Conservation (phyloP, 2,113 vertebrate genomes). For the Corvus cornix region DNA sequence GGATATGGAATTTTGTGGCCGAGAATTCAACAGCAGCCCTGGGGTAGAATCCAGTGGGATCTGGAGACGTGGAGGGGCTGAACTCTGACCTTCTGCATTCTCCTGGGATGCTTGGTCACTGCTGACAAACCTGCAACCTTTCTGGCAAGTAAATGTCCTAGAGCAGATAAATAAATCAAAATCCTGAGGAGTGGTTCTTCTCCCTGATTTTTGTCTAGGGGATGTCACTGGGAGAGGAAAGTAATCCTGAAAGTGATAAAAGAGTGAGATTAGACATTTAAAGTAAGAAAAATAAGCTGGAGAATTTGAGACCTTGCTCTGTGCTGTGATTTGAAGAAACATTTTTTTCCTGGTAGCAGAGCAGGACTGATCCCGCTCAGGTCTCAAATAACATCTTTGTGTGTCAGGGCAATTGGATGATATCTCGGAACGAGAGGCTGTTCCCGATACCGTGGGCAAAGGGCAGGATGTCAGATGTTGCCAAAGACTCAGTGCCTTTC, state of each 20-base stretch:
- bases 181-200: not conserved
- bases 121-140: not conserved
- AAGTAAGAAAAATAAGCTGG: not conserved
- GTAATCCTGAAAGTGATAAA: not conserved
- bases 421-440: not conserved
- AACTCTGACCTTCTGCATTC: not conserved
- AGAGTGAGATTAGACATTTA: not conserved
- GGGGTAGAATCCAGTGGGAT: not conserved
- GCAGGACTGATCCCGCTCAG: not conserved
- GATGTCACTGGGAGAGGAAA: not conserved
- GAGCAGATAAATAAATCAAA: not conserved
- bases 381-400: not conserved
- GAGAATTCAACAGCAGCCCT: not conserved
- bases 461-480: not conserved
- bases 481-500: not conserved
- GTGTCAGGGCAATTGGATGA: not conserved
- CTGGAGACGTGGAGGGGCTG: not conserved
- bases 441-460: not conserved
- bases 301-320: not conserved
- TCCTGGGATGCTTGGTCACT: not conserved
- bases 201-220: not conserved
- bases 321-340: not conserved
- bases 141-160: not conserved
- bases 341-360: not conserved
- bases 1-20: not conserved